Percentiles rank a stretch among this genome's conserved stretches.
These are phyloP conservation scores for Sylvietta virens DNA, from an alignment of 2,113 vertebrate species.

Conservation along the genomic window DNA sequence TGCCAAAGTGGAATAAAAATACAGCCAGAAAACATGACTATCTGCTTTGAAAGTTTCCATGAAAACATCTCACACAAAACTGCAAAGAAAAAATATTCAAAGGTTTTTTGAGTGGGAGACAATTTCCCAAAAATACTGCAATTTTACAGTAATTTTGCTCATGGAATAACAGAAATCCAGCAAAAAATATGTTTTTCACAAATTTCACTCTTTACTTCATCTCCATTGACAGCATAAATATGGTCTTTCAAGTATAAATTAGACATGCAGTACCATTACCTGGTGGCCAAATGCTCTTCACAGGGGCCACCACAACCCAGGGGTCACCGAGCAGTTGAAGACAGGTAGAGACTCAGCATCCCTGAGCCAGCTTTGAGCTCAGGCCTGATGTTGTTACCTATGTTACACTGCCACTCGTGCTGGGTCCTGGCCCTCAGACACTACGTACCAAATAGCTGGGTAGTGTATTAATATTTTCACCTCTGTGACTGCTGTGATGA, in stretches of 20 bases:
- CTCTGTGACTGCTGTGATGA: background rate
- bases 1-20: background rate
- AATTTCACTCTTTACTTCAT: background rate
- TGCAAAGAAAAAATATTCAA: background rate
- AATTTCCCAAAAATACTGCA: slow-evolving; percentile 15
- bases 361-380: background rate
- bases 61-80: background rate
- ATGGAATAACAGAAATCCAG: background rate
- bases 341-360: background rate
- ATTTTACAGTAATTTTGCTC: slow-evolving; percentile 23
- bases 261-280: background rate
- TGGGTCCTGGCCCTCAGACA: fast-evolving
- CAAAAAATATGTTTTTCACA: background rate
- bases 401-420: fast-evolving
- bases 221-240: background rate
- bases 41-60: background rate
- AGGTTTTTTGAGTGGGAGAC: background rate
- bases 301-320: background rate
- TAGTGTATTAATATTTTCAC: background rate
- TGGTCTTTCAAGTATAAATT: background rate
- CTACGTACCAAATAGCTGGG: background rate
- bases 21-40: background rate
- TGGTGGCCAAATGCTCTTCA: background rate
- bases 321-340: fast-evolving
- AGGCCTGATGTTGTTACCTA: background rate